Evolutionary conservation across 2,888 invertebrate species (phyloP), one percentile per base, ranked within the genome.

Genomic region (Pterostichus niger): DNA sequence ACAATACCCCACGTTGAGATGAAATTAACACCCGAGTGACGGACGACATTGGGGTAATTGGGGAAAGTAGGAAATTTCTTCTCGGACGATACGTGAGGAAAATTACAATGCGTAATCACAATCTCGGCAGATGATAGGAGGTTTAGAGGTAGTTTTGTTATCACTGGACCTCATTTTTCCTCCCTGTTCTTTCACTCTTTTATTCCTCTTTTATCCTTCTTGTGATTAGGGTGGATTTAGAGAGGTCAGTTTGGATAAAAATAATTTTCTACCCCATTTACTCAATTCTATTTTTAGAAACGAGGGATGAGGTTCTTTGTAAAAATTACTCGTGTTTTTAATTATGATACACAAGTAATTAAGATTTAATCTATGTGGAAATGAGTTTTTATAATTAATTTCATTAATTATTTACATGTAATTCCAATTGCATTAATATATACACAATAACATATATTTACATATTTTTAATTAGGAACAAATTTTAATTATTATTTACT

Each of bases 11-110:
- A 6, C 40, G 31, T 17, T 15, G 15, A 17, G 13, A 49, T 64
- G 33, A 13, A 7, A 64, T 40, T 13, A 35, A 13, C 13, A 33
- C 33, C 13, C 13, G 10, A 5, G 44, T 71, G 64, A 64, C 64
- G 64, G 31, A 71, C 68, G 0, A n/a, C 68, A 44, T 44, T 71
- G 68, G 17, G 11, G 68, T 71, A 64, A 59, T 59, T 59, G 59
- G 13, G 13, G 3, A 13, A 52, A 13, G 9, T 40, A 40, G 7
- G 40, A 40, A 40, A 40, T 40, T 40, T 40, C 54, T 54, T 15
- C 59, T 10, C 9, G 11, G 11, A 13, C 49, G 24, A 59, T 13
- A 59, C 64, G 64, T 64, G 64, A 64, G n/a, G n/a, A 64, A 35
- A 64, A 31, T 35, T 35, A 6, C 13, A 10, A 64, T 64, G 33